phyloP scores from a whole-genome alignment of 2,888 invertebrate species.

The Atethmia centrago region DNA sequence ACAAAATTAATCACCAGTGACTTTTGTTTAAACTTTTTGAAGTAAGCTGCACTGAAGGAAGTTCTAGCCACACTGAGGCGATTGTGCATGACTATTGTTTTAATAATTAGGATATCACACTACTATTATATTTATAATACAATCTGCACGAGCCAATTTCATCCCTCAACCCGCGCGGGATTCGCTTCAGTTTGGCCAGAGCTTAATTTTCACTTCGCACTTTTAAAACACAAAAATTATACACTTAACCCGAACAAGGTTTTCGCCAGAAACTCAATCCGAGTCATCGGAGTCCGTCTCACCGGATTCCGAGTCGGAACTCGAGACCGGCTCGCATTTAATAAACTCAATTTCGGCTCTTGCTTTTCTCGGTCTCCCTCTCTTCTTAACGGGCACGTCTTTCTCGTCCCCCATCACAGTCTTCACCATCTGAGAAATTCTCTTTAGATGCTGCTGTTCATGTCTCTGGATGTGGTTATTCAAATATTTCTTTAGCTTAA shows the following conservation, averaged over 20 bases:
- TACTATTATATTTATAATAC: background rate
- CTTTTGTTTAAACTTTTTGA: background rate
- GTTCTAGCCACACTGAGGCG: background rate
- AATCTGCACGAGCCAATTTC: background rate
- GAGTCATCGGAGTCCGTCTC: slow-evolving; percentile 70
- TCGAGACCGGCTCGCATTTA: slow-evolving; percentile 86
- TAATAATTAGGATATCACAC: background rate
- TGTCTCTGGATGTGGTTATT: slow-evolving; percentile 86
- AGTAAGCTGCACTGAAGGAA: background rate
- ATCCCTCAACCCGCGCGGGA: background rate
- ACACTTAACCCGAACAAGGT: slow-evolving; percentile 2
- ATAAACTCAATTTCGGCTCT: slow-evolving; percentile 86
- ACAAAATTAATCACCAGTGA: slow-evolving; percentile 2
- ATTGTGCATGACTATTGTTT: background rate
- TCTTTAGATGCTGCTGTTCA: slow-evolving; percentile 85
- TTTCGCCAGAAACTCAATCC: slow-evolving; percentile 47
- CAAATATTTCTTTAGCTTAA: slow-evolving; percentile 84
- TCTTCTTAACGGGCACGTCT: slow-evolving; percentile 68
- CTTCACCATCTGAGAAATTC: slow-evolving; percentile 86
- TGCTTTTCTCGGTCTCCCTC: slow-evolving; percentile 73
- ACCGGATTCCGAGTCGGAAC: slow-evolving; percentile 77
- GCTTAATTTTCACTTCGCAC: slow-evolving; percentile 20
- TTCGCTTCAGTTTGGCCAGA: slow-evolving; percentile 3
- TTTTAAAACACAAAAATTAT: slow-evolving; percentile 19
- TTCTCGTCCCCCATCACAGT: slow-evolving; percentile 83